phyloP scores from a whole-genome alignment of 2,797 vertebrate genomes.

The Podarcis lilfordi region DNA sequence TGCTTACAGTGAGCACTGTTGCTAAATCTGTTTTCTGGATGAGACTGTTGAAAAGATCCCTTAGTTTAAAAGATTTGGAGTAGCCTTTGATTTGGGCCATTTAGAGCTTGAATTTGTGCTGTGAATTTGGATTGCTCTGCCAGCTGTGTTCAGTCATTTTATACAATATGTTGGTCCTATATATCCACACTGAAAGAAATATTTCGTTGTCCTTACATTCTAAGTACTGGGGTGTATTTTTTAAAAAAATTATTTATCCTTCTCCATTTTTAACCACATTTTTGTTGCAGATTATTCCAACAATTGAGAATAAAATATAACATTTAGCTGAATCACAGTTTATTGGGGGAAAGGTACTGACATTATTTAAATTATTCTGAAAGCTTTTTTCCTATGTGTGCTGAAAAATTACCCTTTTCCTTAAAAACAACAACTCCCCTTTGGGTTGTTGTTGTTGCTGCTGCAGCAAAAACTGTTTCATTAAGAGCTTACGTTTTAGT shows the following conservation, averaged over 20 bases:
- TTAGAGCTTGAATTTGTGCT: not conserved
- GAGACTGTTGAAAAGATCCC: not conserved
- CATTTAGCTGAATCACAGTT: not conserved
- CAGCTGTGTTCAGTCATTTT: not conserved
- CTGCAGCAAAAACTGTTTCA: not conserved
- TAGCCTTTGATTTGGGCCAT: not conserved
- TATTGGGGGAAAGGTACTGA: not conserved
- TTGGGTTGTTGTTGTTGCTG: no score
- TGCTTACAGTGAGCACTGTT: not conserved
- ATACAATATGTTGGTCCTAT: not conserved
- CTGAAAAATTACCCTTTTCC: rapidly evolving
- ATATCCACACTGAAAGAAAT: slow-evolving; percentile 2
- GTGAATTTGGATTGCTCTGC: not conserved
- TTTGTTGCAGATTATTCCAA: not conserved
- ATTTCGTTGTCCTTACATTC: not conserved
- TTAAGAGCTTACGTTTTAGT: not conserved
- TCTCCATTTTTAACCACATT: slow-evolving; percentile 18
- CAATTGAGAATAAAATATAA: not conserved
- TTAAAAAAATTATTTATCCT: not conserved
- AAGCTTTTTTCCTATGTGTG: not conserved
- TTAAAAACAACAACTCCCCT: not conserved
- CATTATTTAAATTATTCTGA: slow-evolving; percentile 7
- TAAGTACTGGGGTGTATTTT: not conserved
- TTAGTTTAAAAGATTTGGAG: not conserved
- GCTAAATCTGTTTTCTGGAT: not conserved